These are phyloP conservation scores for Polyergus mexicanus DNA, from an alignment of 1,140 invertebrate species.

Conservation along the genomic window DNA sequence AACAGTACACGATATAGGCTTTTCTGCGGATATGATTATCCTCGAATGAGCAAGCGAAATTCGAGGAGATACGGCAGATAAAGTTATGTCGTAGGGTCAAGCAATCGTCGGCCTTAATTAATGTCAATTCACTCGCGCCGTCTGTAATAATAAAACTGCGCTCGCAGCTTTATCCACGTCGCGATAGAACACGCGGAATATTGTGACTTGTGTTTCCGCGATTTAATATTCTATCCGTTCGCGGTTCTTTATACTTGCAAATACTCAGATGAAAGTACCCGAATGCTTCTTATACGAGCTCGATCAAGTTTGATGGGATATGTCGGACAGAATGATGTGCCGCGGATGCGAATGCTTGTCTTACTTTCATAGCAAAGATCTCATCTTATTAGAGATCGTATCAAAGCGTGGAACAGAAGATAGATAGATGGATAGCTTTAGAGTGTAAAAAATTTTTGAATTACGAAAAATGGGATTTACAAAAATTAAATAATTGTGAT, in stretches of 20 bases:
- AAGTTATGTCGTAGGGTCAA: conserved; percentile 36
- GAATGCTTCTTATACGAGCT: not conserved
- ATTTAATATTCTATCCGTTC: not conserved
- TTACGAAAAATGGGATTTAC: not conserved
- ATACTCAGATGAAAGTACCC: not conserved
- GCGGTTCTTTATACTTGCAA: not conserved
- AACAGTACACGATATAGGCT: not conserved
- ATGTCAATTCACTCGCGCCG: not conserved
- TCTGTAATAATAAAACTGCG: not conserved
- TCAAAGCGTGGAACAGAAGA: no score
- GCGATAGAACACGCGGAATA: not conserved
- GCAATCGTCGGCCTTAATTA: conserved; percentile 50
- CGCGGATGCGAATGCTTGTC: not conserved
- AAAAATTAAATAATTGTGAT: no score
- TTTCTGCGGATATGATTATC: not conserved
- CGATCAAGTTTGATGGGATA: not conserved
- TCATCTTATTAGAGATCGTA: not conserved
- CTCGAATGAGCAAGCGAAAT: not conserved
- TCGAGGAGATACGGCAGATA: conserved; percentile 26
- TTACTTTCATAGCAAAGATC: not conserved
- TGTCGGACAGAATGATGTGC: not conserved
- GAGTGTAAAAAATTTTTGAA: not conserved
- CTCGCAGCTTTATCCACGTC: not conserved
- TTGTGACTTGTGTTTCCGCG: not conserved
- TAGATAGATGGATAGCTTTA: not conserved